Conservation (phyloP, 2,113 vertebrate genomes). For the Entosphenus tridentatus region DNA sequence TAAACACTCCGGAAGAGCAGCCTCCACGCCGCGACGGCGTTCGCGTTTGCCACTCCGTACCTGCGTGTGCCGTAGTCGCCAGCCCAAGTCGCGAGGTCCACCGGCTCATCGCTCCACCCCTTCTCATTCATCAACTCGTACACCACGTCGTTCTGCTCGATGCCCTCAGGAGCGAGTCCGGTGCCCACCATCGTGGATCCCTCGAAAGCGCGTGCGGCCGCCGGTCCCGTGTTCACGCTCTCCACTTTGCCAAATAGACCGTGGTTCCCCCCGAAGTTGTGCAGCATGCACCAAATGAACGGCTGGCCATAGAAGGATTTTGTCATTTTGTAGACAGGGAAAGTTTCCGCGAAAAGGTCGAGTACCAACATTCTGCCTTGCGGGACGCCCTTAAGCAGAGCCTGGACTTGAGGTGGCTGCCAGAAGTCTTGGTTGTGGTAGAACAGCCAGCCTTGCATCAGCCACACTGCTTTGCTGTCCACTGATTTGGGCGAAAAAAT, state of each 20-base stretch:
- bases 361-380: constrained; percentile 56
- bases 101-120: constrained; percentile 51
- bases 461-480: constrained; percentile 56
- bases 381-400: constrained; percentile 53
- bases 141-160: constrained; percentile 65
- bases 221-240: constrained; percentile 47
- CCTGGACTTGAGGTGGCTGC: constrained; percentile 46
- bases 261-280: constrained; percentile 83
- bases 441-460: constrained; percentile 93
- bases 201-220: constrained; percentile 38
- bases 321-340: constrained; percentile 41
- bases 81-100: constrained; percentile 48
- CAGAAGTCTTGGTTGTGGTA: constrained; percentile 48
- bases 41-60: constrained; percentile 26
- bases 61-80: constrained; percentile 36
- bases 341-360: constrained; percentile 67
- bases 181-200: constrained; percentile 70
- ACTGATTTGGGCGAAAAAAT: constrained; percentile 21
- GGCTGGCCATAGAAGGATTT: constrained; percentile 82
- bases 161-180: constrained; percentile 67
- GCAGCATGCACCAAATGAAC: constrained; percentile 98
- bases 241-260: constrained; percentile 65
- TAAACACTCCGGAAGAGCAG: constrained; percentile 55
- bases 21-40: constrained; percentile 31
- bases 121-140: constrained; percentile 80